A percentile compares a stretch with the other conserved stretches of the same genome.
These are phyloP conservation scores for Steinernema scapterisci DNA, from an alignment of 2,888 invertebrate genomes.

Conservation along the genomic window DNA sequence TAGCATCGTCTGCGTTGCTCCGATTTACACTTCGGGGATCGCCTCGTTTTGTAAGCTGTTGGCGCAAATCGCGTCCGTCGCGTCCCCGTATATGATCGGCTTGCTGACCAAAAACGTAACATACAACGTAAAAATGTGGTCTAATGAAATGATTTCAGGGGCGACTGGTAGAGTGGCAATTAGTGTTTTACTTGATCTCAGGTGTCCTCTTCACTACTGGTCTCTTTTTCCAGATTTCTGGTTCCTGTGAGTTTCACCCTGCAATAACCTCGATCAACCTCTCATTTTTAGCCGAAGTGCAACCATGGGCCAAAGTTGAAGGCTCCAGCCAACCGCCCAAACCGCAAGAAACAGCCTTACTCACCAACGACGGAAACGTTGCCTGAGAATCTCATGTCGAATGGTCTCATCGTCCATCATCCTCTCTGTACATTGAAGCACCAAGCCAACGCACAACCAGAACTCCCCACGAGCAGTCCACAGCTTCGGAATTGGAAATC, in stretches of 20 bases:
- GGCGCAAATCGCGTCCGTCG: slow-evolving; percentile 63
- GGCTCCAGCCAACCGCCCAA: neutral
- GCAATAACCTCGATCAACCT: neutral
- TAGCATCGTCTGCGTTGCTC: slow-evolving; percentile 65
- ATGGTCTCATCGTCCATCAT: slow-evolving; percentile 1
- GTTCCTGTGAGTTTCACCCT: slow-evolving; percentile 51
- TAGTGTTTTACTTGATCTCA: slow-evolving; percentile 56
- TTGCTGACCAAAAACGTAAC: slow-evolving; percentile 48
- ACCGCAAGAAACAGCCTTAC: slow-evolving; percentile 11
- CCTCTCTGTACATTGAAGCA: neutral
- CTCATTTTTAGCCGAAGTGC: slow-evolving; percentile 34
- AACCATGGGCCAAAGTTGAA: slow-evolving; percentile 36
- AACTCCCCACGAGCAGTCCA: no score
- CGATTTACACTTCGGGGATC: slow-evolving; percentile 62
- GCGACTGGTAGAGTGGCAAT: slow-evolving; percentile 57
- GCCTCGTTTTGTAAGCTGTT: slow-evolving; percentile 63
- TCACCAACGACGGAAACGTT: slow-evolving; percentile 21
- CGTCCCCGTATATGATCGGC: slow-evolving; percentile 63
- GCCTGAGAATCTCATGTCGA: slow-evolving; percentile 26
- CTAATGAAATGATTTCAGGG: slow-evolving; percentile 46
- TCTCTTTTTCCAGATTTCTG: slow-evolving; percentile 61
- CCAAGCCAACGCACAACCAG: neutral
- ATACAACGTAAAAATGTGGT: neutral
- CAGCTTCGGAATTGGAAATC: no score
- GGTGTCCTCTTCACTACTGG: slow-evolving; percentile 60